Conservation (phyloP, 2,888 invertebrate genomes). For the Ophioninae sp. region DNA sequence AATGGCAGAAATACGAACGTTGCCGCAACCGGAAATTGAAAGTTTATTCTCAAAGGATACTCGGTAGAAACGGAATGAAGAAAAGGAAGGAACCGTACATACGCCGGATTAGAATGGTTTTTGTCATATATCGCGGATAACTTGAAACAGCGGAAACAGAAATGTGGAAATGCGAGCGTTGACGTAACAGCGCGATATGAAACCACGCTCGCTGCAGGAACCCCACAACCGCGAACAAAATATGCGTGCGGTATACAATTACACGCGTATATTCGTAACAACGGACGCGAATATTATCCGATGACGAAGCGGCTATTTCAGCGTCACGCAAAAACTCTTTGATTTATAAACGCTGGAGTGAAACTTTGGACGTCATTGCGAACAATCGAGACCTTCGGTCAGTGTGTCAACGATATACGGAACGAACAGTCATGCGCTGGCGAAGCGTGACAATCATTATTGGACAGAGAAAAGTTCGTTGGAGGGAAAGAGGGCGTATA, state of each 20-base stretch:
- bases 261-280: neutral
- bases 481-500: neutral
- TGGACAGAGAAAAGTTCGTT: neutral
- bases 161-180: conserved; percentile 31
- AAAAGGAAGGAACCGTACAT: conserved; percentile 1
- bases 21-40: neutral
- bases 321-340: neutral
- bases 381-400: neutral
- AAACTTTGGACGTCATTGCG: neutral
- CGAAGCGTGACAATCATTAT: neutral
- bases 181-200: conserved; percentile 11
- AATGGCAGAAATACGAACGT: conserved; percentile 26
- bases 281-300: conserved; percentile 2
- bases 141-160: conserved; percentile 35
- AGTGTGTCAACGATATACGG: neutral
- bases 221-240: conserved; percentile 6
- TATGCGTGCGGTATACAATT: conserved; percentile 2
- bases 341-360: neutral
- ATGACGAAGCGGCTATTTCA: neutral
- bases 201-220: conserved; percentile 21
- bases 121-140: conserved; percentile 1
- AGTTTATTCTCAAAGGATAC: conserved; percentile 33
- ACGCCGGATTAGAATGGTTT: conserved; percentile 8
- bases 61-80: conserved; percentile 8
- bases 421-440: neutral